These are phyloP conservation scores for Phymanthus crucifer DNA, from an alignment of 92 coral and sea anemone species.

Conservation along the genomic window DNA sequence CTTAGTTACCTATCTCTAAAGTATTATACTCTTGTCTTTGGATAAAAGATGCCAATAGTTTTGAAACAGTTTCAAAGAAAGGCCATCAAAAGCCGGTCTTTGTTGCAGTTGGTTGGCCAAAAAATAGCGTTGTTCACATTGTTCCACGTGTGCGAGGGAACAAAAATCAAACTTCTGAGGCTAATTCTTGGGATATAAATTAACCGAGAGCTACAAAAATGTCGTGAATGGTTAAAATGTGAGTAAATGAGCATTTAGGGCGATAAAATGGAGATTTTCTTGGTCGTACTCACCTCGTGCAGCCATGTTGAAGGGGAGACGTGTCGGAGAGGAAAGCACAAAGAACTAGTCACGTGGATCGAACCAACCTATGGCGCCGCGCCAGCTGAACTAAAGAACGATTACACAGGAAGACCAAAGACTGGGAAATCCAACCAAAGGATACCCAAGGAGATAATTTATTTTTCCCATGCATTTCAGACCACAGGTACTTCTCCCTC, in stretches of 20 bases:
- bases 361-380: constrained; percentile 29
- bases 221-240: background rate
- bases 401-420: constrained; percentile 36
- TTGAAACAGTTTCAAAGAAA: background rate
- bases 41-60: background rate
- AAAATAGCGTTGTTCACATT: background rate
- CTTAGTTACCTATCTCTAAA: background rate
- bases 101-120: background rate
- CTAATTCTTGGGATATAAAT: too few species aligned
- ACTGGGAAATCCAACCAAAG: background rate
- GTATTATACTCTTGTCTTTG: background rate
- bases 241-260: background rate
- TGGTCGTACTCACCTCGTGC: constrained; percentile 78
- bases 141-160: constrained; percentile 29
- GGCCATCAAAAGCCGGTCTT: constrained; percentile 16
- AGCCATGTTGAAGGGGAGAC: constrained; percentile 98
- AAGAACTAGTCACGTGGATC: constrained; percentile 67
- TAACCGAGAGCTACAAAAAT: background rate
- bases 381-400: constrained; percentile 9
- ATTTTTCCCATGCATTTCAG: too few species aligned
- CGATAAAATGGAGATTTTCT: background rate
- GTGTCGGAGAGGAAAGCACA: constrained; percentile 88
- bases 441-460: too few species aligned
- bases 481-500: too few species aligned
- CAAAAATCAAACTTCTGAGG: background rate